Percentiles rank a stretch among this genome's conserved stretches.
phyloP scores from a whole-genome alignment of 2,888 invertebrate genomes.

The Andrena minutula region DNA sequence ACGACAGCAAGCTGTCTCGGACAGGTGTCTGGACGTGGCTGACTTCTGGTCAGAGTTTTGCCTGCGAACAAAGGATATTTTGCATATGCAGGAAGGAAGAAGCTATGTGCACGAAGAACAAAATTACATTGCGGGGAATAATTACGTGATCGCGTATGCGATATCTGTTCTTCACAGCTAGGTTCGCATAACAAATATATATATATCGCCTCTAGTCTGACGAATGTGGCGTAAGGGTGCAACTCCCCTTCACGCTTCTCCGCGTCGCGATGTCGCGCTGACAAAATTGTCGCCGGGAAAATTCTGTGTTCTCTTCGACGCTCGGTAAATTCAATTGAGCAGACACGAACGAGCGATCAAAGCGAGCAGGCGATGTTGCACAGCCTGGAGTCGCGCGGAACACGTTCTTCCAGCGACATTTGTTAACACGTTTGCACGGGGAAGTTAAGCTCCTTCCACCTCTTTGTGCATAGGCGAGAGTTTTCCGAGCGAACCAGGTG shows the following conservation, averaged over 20 bases:
- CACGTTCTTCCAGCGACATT: conserved; percentile 16
- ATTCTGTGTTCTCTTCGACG: conserved; percentile 10
- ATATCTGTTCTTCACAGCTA: too few species aligned
- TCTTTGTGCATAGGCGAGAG: conserved; percentile 41
- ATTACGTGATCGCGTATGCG: too few species aligned
- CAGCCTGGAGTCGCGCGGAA: conserved; percentile 10
- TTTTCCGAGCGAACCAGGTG: conserved; percentile 51
- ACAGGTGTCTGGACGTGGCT: conserved; percentile 37
- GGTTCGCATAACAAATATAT: too few species aligned
- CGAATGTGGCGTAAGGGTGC: too few species aligned
- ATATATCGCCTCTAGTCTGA: too few species aligned
- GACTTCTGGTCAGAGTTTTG: not conserved
- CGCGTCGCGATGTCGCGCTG: not conserved
- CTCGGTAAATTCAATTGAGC: conserved; percentile 23
- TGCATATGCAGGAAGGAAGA: too few species aligned
- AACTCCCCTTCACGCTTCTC: not conserved
- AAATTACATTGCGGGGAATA: too few species aligned
- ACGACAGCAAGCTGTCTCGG: conserved; percentile 41
- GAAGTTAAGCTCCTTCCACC: conserved; percentile 19
- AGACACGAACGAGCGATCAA: conserved; percentile 59
- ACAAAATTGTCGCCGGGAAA: conserved; percentile 3
- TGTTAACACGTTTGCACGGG: conserved; percentile 18
- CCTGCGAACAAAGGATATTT: conserved; percentile 1
- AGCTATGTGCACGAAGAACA: too few species aligned
- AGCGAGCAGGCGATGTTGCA: conserved; percentile 20